Conservation (phyloP, 2,888 invertebrate species). For the Drosophila anomalata region DNA sequence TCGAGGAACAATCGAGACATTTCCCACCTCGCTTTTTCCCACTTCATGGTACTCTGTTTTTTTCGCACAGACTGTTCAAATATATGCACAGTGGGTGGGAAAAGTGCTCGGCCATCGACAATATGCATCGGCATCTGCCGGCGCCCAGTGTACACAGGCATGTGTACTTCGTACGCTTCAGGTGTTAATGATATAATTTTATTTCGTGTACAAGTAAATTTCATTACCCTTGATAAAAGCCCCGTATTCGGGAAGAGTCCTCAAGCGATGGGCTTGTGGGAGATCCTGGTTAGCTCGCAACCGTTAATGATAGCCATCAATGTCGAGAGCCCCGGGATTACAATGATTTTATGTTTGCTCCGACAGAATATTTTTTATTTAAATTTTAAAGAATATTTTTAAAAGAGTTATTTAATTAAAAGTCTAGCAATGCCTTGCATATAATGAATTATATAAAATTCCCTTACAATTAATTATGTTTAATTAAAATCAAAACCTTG, state of each 20-base stretch:
- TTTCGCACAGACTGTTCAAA: slow-evolving; percentile 53
- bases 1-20: slow-evolving; percentile 60
- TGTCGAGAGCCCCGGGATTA: slow-evolving; percentile 38
- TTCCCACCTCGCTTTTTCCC: not conserved
- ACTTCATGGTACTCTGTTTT: not conserved
- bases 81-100: slow-evolving; percentile 44
- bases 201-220: slow-evolving; percentile 76
- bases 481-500: not conserved
- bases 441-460: no score
- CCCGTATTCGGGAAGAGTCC: slow-evolving; percentile 32
- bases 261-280: slow-evolving; percentile 19
- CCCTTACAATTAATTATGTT: not conserved
- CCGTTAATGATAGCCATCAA: slow-evolving; percentile 62
- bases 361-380: slow-evolving; percentile 12
- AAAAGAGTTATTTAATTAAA: no score
- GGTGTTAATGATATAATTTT: slow-evolving; percentile 79
- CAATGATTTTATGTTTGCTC: slow-evolving; percentile 12
- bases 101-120: slow-evolving; percentile 26
- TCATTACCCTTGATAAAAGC: slow-evolving; percentile 77
- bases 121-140: slow-evolving; percentile 12
- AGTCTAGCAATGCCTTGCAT: no score
- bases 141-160: not conserved
- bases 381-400: slow-evolving; percentile 1
- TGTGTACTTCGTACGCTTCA: slow-evolving; percentile 65
- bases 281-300: slow-evolving; percentile 28